Evolutionary conservation across 2,797 vertebrate genomes (phyloP).

Genomic region (Typhlichthys eigenmanni): DNA sequence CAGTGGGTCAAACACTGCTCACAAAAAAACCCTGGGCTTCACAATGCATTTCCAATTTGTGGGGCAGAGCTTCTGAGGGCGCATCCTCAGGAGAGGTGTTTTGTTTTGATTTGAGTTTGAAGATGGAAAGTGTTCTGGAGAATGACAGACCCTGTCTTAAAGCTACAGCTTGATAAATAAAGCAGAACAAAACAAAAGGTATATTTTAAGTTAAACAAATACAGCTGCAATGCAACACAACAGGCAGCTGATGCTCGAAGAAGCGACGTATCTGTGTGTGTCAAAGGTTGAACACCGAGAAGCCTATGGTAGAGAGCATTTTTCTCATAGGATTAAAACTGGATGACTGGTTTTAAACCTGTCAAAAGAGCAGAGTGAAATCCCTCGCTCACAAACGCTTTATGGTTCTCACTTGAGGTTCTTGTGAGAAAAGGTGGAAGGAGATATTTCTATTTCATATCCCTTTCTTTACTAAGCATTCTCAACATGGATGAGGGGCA

Average conservation of each 20-base stretch:
- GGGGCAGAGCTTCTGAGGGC: too few species aligned
- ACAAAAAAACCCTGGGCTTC: too few species aligned
- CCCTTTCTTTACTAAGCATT: slow-evolving; percentile 72
- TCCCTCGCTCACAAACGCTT: slow-evolving; percentile 76
- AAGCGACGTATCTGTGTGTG: slow-evolving; percentile 63
- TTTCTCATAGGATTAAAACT: slow-evolving; percentile 77
- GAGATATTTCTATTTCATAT: slow-evolving; percentile 74
- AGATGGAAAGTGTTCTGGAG: too few species aligned
- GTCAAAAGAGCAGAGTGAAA: slow-evolving; percentile 77
- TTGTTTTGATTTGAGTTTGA: too few species aligned
- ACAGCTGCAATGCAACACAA: slow-evolving; percentile 56
- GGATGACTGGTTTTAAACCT: slow-evolving; percentile 78
- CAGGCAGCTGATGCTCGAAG: slow-evolving; percentile 50
- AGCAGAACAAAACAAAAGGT: slow-evolving; percentile 1
- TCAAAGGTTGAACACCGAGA: slow-evolving; percentile 77
- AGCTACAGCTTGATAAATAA: slow-evolving; percentile 1
- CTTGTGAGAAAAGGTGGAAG: slow-evolving; percentile 68
- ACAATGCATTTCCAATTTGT: too few species aligned
- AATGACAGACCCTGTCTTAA: too few species aligned
- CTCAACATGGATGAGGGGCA: slow-evolving; percentile 48
- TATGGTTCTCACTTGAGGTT: slow-evolving; percentile 72
- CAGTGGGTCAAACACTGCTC: too few species aligned
- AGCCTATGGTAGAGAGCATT: slow-evolving; percentile 73
- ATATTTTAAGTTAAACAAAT: slow-evolving; percentile 4
- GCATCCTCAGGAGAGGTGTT: too few species aligned